Evolutionary conservation across 2,113 vertebrate genomes (phyloP).

Genomic region (Dicaeum eximium): DNA sequence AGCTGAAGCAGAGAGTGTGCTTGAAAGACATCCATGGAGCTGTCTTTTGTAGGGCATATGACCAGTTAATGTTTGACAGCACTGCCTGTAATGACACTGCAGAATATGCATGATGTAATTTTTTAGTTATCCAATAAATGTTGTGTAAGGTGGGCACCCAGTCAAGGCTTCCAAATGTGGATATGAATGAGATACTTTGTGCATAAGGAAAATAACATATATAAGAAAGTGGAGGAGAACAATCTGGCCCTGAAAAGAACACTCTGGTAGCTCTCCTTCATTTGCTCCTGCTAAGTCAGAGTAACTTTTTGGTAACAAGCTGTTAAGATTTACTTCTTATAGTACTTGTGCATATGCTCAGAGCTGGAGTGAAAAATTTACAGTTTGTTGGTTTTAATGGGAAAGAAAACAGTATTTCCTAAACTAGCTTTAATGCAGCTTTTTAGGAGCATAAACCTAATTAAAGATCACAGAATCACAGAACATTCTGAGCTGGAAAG

Average conservation of each 20-base stretch:
- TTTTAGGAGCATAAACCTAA: background rate
- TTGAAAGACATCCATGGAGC: background rate
- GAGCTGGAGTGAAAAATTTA: background rate
- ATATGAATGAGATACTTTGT: background rate
- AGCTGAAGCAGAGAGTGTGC: background rate
- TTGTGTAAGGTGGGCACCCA: background rate
- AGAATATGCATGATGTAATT: background rate
- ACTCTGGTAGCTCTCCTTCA: background rate
- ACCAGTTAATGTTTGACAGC: constrained; percentile 22
- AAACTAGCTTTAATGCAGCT: background rate
- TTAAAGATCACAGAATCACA: background rate
- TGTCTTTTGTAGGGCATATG: background rate
- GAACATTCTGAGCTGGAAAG: background rate
- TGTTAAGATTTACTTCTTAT: background rate
- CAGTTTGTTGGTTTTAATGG: background rate
- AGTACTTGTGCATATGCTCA: background rate
- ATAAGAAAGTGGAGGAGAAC: background rate
- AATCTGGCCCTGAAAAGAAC: background rate
- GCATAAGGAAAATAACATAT: background rate
- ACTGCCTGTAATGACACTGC: background rate
- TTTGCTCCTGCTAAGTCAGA: background rate
- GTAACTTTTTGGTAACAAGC: background rate
- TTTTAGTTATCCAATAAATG: background rate
- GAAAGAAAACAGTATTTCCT: background rate
- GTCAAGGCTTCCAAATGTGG: background rate